phyloP scores from a whole-genome alignment of 64 coral and sea anemone genomes.

The Anthopleura sola region DNA sequence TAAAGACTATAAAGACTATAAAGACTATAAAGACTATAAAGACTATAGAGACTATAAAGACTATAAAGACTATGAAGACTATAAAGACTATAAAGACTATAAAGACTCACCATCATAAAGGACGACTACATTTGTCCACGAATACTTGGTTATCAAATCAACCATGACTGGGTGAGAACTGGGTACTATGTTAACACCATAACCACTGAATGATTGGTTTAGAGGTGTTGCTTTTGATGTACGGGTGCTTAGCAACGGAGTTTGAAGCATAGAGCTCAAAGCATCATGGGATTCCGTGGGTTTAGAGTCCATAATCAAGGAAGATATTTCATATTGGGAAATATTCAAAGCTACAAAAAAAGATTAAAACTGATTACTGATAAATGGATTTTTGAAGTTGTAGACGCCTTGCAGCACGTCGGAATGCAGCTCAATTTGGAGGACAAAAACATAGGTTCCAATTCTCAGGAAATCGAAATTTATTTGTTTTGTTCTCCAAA shows the following conservation, averaged over 20 bases:
- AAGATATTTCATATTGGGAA: background rate
- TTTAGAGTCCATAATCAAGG: background rate
- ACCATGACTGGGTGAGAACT: background rate
- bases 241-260: conserved; percentile 12
- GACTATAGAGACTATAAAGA: too few relatives aligned
- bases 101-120: conserved; percentile 11
- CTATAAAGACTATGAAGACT: too few relatives aligned
- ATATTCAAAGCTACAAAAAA: conserved; percentile 5
- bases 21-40: too few relatives aligned
- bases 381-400: background rate
- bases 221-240: background rate
- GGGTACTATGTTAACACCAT: background rate
- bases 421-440: too few relatives aligned
- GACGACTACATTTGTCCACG: background rate
- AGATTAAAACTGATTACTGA: background rate
- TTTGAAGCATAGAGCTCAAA: background rate
- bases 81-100: too few relatives aligned
- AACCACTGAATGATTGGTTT: background rate
- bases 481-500: too few relatives aligned
- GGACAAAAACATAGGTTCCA: too few relatives aligned
- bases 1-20: too few relatives aligned
- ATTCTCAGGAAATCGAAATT: too few relatives aligned
- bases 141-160: conserved; percentile 6
- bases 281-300: conserved; percentile 11
- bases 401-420: too few relatives aligned